These are phyloP conservation scores for Dinoponera quadriceps DNA, from an alignment of 1,140 invertebrate genomes.

Conservation along the genomic window DNA sequence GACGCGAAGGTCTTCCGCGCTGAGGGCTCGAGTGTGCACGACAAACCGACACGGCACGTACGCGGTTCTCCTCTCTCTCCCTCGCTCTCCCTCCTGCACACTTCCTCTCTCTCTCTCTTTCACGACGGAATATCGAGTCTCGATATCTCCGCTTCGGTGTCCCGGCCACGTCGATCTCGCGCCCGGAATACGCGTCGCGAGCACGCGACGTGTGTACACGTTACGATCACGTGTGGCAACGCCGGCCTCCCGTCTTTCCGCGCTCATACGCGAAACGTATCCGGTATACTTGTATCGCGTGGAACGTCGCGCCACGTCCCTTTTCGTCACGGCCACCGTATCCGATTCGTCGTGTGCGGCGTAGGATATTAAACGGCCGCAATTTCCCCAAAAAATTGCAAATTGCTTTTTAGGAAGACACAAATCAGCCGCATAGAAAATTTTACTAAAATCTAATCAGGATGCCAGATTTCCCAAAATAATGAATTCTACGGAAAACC, in stretches of 20 bases:
- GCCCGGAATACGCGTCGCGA: conserved; percentile 34
- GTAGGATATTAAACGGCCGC: not conserved
- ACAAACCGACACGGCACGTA: conserved; percentile 52
- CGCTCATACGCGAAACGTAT: conserved; percentile 25
- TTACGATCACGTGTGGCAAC: conserved; percentile 39
- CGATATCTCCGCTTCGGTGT: conserved; percentile 71
- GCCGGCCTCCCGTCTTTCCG: conserved; percentile 8
- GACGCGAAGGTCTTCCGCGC: conserved; percentile 46
- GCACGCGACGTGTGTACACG: conserved; percentile 39
- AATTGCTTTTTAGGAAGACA: no score
- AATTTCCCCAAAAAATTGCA: no score
- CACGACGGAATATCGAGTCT: conserved; percentile 74
- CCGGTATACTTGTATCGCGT: not conserved
- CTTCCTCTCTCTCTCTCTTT: not conserved
- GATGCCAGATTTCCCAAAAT: no score
- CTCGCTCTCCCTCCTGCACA: conserved; percentile 49
- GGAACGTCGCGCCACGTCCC: not conserved
- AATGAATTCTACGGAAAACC: no score
- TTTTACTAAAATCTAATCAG: no score
- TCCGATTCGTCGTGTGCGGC: no score
- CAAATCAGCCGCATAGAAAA: no score
- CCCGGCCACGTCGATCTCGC: conserved; percentile 47
- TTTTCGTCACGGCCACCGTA: not conserved
- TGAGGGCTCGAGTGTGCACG: conserved; percentile 43
- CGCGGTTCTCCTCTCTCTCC: conserved; percentile 1